Conservation (phyloP, 2,797 vertebrate species). For the Darevskia mixta region DNA sequence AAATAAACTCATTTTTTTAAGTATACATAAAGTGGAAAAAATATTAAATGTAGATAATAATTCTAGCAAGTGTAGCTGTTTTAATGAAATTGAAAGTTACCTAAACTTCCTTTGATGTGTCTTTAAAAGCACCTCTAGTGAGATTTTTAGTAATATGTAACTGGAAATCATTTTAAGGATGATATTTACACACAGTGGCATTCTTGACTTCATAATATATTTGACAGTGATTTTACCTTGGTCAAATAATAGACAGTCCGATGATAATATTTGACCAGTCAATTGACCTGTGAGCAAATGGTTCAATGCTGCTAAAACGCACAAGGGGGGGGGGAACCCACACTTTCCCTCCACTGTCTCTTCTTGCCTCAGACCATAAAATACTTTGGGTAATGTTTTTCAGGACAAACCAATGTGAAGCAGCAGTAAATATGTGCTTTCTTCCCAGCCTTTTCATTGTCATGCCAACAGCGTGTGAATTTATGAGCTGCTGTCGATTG, state of each 20-base stretch:
- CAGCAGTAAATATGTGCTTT: constrained; percentile 30
- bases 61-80: neutral
- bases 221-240: no score
- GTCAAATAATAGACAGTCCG: neutral
- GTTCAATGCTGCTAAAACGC: neutral
- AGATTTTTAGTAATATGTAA: neutral
- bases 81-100: neutral
- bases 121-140: neutral
- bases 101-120: neutral
- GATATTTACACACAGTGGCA: no score
- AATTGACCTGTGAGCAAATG: neutral
- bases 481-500: constrained; percentile 31
- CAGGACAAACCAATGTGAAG: constrained; percentile 30
- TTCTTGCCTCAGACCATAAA: constrained; percentile 10
- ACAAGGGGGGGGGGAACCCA: neutral
- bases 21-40: neutral
- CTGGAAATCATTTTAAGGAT: no score
- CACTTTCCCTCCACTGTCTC: neutral
- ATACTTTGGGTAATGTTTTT: constrained; percentile 13
- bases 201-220: no score
- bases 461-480: constrained; percentile 46
- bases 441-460: neutral
- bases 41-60: neutral
- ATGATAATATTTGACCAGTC: neutral
- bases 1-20: no score